These are phyloP conservation scores for Eueides isabella DNA, from an alignment of 1,140 invertebrate species.

Conservation along the genomic window DNA sequence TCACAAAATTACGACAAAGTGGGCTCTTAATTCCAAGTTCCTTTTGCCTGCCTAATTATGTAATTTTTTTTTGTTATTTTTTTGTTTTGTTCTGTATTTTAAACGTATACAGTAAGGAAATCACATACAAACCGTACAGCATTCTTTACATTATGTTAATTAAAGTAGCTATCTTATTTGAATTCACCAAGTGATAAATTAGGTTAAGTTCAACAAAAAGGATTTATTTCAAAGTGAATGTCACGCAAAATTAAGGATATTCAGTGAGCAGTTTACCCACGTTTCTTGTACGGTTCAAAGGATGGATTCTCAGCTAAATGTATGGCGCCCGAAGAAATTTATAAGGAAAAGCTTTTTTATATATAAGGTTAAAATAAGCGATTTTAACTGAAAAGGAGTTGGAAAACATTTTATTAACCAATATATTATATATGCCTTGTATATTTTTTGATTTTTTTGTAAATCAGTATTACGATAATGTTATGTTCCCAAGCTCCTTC, in stretches of 20 bases:
- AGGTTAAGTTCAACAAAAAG: conserved; percentile 2
- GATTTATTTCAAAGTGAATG: conserved; percentile 13
- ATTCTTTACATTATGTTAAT: background rate
- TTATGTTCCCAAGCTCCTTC: no score
- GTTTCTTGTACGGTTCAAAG: background rate
- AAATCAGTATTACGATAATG: no score
- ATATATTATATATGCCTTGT: no score
- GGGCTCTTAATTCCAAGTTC: no score
- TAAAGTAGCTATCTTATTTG: background rate
- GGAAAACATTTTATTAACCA: no score
- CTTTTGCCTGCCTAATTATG: no score
- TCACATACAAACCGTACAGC: background rate
- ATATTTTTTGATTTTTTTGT: no score
- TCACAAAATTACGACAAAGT: no score
- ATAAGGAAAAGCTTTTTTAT: background rate
- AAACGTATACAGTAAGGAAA: background rate
- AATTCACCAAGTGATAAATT: conserved; percentile 7
- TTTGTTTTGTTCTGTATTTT: background rate
- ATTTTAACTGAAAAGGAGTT: background rate
- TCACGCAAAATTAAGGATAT: conserved; percentile 9
- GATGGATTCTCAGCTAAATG: background rate
- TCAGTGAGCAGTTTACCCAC: conserved; percentile 4
- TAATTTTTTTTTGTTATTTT: no score
- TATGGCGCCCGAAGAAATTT: background rate
- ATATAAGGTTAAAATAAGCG: background rate